Conservation (phyloP, 1,140 invertebrate species). For the Cheumatopsyche charites region DNA sequence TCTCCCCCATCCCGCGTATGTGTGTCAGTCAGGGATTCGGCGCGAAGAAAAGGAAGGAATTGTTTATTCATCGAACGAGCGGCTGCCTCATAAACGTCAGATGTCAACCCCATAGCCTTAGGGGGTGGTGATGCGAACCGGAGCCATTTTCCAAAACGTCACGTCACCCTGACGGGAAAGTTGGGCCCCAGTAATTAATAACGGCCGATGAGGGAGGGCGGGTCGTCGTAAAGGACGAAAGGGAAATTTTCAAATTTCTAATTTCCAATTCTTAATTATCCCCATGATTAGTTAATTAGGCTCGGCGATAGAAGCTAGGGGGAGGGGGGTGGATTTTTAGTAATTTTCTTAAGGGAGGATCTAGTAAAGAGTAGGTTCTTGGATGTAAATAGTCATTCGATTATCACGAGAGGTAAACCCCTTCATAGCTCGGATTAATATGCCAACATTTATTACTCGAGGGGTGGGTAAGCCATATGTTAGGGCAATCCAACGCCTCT, state of each 20-base stretch:
- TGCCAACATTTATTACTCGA: constrained; percentile 47
- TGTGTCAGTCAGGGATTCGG: not conserved
- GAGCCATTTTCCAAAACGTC: constrained; percentile 23
- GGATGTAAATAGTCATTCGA: constrained; percentile 48
- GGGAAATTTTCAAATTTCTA: constrained; percentile 6
- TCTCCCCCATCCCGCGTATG: too few relatives aligned
- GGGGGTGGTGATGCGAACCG: constrained; percentile 1
- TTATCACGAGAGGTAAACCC: constrained; percentile 45
- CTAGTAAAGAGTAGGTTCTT: too few relatives aligned
- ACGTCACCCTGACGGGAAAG: constrained; percentile 21
- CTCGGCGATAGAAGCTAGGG: not conserved
- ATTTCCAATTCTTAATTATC: constrained; percentile 14
- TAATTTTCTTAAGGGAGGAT: too few relatives aligned
- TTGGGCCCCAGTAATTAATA: constrained; percentile 10
- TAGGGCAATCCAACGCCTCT: constrained; percentile 38
- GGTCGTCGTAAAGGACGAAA: too few relatives aligned
- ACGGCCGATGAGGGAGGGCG: not conserved
- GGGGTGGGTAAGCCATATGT: constrained; percentile 44
- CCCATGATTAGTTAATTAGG: constrained; percentile 2
- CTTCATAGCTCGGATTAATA: constrained; percentile 45
- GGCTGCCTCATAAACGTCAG: constrained; percentile 25
- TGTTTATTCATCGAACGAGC: constrained; percentile 28
- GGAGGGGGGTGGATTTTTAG: too few relatives aligned
- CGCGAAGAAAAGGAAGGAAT: not conserved
- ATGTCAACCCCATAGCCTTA: constrained; percentile 6